Evolutionary conservation across 2,113 vertebrate genomes (phyloP).

Genomic region (Odontophorus gujanensis): DNA sequence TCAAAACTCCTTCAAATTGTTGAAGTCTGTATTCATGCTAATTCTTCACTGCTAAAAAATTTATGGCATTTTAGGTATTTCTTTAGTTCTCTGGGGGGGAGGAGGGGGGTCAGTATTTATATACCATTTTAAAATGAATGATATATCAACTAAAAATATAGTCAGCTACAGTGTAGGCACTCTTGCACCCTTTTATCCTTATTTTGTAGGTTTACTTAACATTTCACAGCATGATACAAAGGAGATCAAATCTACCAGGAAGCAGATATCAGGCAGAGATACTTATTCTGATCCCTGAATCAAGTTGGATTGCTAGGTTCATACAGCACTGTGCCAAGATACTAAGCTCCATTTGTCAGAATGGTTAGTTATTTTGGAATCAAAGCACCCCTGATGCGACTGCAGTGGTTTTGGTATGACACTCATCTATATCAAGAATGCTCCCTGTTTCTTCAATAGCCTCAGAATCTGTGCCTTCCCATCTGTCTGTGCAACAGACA

Average conservation of each 20-base stretch:
- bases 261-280: background rate
- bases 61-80: conserved; percentile 61
- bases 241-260: background rate
- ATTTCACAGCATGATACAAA: background rate
- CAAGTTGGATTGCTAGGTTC: background rate
- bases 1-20: background rate
- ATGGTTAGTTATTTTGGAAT: background rate
- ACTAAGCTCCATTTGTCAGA: background rate
- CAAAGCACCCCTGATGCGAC: background rate
- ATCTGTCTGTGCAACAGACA: background rate
- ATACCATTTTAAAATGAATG: conserved; percentile 35
- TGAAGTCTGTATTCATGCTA: background rate
- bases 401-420: fast-evolving
- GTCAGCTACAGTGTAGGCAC: background rate
- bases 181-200: background rate
- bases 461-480: background rate
- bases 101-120: conserved; percentile 25
- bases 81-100: background rate
- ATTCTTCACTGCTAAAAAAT: conserved; percentile 52
- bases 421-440: background rate
- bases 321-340: background rate
- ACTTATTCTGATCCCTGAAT: background rate
- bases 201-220: background rate
- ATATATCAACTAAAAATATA: conserved; percentile 29
- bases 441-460: background rate